Percentiles rank a stretch among this genome's conserved stretches.
phyloP scores from a whole-genome alignment of 2,797 vertebrate species.

The Spinibarbus caldwelli region DNA sequence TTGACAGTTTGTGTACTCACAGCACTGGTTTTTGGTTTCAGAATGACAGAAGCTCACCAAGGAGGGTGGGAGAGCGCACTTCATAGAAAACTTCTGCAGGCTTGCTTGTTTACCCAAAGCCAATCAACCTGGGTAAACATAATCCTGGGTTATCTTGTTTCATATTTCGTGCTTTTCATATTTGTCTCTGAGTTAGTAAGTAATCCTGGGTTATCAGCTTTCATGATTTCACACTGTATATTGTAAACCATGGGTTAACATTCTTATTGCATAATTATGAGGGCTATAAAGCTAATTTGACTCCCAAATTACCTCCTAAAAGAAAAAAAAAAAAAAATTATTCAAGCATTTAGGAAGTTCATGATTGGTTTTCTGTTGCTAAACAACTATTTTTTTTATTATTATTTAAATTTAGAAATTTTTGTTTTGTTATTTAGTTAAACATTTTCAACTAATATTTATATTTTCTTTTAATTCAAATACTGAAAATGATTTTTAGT shows the following conservation, averaged over 20 bases:
- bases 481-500: background rate
- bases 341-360: background rate
- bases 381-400: too few species aligned
- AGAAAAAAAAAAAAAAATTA: background rate
- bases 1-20: constrained; percentile 16
- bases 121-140: background rate
- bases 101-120: background rate
- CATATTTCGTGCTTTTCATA: constrained; percentile 6
- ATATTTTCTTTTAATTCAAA: background rate
- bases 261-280: background rate
- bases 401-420: too few species aligned
- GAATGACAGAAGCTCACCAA: background rate
- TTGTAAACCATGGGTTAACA: background rate
- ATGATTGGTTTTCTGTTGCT: background rate
- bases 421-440: background rate
- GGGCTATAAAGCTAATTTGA: background rate
- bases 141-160: constrained; percentile 13
- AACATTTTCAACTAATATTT: background rate
- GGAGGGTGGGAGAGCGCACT: background rate
- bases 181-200: background rate
- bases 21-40: constrained; percentile 20
- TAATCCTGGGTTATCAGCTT: background rate
- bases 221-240: constrained; percentile 1
- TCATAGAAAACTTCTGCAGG: background rate
- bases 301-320: background rate